Percentiles rank a stretch among this genome's conserved stretches.
Evolutionary conservation across 2,797 vertebrate species (phyloP).

Genomic region (Chaetodon trifasciatus): DNA sequence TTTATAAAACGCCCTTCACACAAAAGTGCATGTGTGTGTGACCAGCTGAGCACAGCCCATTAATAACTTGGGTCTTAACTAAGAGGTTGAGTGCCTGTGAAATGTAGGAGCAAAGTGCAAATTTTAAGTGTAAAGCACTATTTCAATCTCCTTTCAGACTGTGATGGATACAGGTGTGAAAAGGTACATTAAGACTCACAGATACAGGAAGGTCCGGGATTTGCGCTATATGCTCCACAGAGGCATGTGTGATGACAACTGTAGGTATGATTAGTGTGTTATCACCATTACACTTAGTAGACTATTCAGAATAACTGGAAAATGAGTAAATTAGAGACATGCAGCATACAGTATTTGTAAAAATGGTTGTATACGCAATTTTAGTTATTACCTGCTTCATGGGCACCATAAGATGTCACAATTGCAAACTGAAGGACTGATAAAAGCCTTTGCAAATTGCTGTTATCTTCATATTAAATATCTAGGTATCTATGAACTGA

Average conservation of each 20-base stretch:
- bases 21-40: constrained; percentile 48
- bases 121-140: constrained; percentile 45
- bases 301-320: constrained; percentile 1
- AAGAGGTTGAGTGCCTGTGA: constrained; percentile 68
- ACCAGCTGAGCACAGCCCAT: constrained; percentile 53
- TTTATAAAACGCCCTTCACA: constrained; percentile 82
- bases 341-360: neutral
- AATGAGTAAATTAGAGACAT: constrained; percentile 3
- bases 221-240: neutral
- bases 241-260: neutral
- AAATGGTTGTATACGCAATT: constrained; percentile 15
- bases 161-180: constrained; percentile 39
- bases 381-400: neutral
- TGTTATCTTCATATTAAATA: constrained; percentile 25
- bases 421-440: constrained; percentile 6
- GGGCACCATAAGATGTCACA: constrained; percentile 1
- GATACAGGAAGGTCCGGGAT: constrained; percentile 7
- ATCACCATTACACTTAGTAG: neutral
- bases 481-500: constrained; percentile 19
- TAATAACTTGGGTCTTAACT: constrained; percentile 58
- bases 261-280: neutral
- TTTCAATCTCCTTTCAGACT: constrained; percentile 40
- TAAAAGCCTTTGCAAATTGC: constrained; percentile 30
- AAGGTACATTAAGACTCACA: neutral
- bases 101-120: constrained; percentile 51